phyloP scores from a whole-genome alignment of 2,888 invertebrate species.

The Drosophila mimetica region DNA sequence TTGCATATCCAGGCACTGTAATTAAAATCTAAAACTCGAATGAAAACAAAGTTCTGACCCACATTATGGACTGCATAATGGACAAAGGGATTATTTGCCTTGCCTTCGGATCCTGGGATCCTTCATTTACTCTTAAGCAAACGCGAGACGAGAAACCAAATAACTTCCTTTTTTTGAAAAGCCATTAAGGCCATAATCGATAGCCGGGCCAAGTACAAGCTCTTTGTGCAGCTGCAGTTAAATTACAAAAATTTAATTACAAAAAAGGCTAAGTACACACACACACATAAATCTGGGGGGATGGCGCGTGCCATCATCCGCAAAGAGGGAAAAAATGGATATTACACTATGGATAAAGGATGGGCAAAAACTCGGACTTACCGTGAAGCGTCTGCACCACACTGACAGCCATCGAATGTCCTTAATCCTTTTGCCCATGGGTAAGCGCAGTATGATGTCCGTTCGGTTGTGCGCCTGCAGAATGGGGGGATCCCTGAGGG shows the following conservation, averaged over 20 bases:
- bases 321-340: slow-evolving; percentile 20
- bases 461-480: slow-evolving; percentile 90
- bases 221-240: slow-evolving; percentile 57
- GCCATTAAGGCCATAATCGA: slow-evolving; percentile 38
- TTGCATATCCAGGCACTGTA: slow-evolving; percentile 57
- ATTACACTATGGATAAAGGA: background rate
- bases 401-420: slow-evolving; percentile 97
- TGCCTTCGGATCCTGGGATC: slow-evolving; percentile 1
- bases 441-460: slow-evolving; percentile 93
- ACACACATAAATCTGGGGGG: slow-evolving; percentile 57
- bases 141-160: slow-evolving; percentile 15
- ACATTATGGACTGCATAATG: slow-evolving; percentile 33
- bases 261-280: slow-evolving; percentile 53
- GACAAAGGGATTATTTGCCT: slow-evolving; percentile 14
- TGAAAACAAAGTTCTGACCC: slow-evolving; percentile 53
- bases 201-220: slow-evolving; percentile 17
- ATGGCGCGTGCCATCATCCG: slow-evolving; percentile 67
- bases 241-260: slow-evolving; percentile 73
- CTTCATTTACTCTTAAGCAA: slow-evolving; percentile 17
- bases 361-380: slow-evolving; percentile 85
- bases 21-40: slow-evolving; percentile 56
- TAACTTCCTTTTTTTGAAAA: slow-evolving; percentile 26
- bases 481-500: slow-evolving; percentile 91
- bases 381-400: slow-evolving; percentile 96
- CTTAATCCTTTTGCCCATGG: slow-evolving; percentile 92